A percentile compares a stretch with the other conserved stretches of the same genome.
These are phyloP conservation scores for Dromococcyx pavoninus DNA, from an alignment of 2,797 vertebrate genomes.

Conservation along the genomic window DNA sequence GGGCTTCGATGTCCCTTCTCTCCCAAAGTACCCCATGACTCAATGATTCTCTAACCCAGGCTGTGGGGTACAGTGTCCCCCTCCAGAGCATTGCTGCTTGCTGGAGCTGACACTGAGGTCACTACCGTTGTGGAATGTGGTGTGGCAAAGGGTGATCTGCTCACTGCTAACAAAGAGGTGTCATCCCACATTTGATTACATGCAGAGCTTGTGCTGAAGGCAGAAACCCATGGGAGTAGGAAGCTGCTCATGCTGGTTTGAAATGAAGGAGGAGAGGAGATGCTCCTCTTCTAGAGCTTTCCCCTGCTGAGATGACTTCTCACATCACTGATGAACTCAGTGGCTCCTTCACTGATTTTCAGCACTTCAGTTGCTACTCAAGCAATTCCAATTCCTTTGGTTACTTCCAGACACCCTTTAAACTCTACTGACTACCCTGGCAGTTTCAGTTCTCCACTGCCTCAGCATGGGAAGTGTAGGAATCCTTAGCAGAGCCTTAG, in stretches of 20 bases:
- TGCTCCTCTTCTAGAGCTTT: not conserved
- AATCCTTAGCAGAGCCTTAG: not conserved
- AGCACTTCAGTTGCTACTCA: not conserved
- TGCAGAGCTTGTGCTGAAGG: not conserved
- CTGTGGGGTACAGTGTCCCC: not conserved
- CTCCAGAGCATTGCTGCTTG: not conserved
- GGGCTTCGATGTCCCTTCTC: too few relatives aligned
- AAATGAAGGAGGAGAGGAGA: not conserved
- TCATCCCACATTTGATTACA: not conserved
- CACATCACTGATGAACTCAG: rapidly evolving
- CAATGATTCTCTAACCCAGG: too few relatives aligned
- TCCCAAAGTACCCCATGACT: too few relatives aligned
- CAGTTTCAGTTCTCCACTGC: rapidly evolving
- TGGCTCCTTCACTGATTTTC: not conserved
- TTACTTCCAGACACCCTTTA: not conserved
- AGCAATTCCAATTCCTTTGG: not conserved
- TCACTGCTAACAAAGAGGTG: not conserved
- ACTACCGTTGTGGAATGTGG: not conserved
- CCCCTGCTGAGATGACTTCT: not conserved
- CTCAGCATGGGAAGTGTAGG: too few relatives aligned
- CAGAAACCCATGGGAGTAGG: not conserved
- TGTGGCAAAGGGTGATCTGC: not conserved
- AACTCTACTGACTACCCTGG: not conserved
- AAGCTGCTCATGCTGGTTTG: not conserved
- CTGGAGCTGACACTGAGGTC: not conserved